Evolutionary conservation across 2,888 invertebrate genomes (phyloP), one percentile per base, ranked within the genome.

Genomic region (Melieria crassipennis): DNA sequence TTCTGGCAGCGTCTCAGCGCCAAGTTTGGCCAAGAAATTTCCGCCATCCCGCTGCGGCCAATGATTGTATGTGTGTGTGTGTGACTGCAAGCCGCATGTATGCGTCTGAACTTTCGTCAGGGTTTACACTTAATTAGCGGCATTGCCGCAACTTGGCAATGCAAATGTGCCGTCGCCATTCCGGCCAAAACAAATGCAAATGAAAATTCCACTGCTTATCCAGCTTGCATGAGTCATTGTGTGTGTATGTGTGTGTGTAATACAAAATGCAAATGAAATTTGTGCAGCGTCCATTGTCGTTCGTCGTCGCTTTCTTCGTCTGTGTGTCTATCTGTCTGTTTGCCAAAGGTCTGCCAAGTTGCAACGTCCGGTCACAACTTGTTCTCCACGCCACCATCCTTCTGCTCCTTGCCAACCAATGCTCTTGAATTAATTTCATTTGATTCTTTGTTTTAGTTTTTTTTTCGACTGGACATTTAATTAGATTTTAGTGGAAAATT

Each of bases 71-170:
- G 2, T 50, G 9, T 50, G 9, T 50, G 4, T 9, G 11, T 30
- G 16, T 42, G 10, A 7, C 16, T 64, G 30, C 50, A 42, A 10
- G 7, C n/a, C 16, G 7, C 3, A 47, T 10, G 42, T 47, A 4
- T 30, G 47, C 62, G 47, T 30, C 6, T 63, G 62, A 69, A 62
- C 55, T 62, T 69, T 63, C 50, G 55, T n/a, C 52, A 60, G 65
- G 65, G 65, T 70, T 70, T 70, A 65, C 70, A 70, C 70, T 65
- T 70, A 70, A 70, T 70, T 70, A 70, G 70, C 70, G 65, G 30
- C 30, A 30, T 30, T 30, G 30, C 48, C 30, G 50, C 60, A 67
- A 67, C 67, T 55, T 56, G 46, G 45, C 47, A 13, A 30, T 30
- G 30, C 30, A 30, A 30, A 30, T 30, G 30, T 30, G 30, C 11